Base-by-base conservation (phyloP, 2,888 invertebrate species). In the Drosophila aldrichi region DNA sequence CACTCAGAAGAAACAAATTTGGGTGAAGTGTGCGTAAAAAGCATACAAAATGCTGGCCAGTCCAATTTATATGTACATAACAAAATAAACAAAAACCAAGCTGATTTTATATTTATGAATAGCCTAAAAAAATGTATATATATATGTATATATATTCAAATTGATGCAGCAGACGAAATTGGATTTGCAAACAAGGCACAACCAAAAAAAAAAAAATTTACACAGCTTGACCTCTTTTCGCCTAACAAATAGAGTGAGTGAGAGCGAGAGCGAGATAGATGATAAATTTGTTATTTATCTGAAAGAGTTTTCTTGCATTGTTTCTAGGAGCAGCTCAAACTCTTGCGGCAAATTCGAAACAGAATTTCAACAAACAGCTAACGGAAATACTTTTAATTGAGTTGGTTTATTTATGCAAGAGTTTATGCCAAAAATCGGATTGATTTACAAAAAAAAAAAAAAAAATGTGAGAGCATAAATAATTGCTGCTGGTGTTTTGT, bases 81-180 rank as follows among this genome's bases (percentile, higher is more conserved):
- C 44, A 66, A 58, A 67, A 60, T 56, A 49, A 63, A 79, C 65
- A 73, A 72, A 71, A 54, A 64, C 59, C 34, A 36, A 52, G 49
- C 74, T 69, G 67, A 72, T 81, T 72, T 78, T 64, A 79, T 88
- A 82, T 82, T 82, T 88, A 82, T 88, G 86, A 70, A 56, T 41
- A n/a, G 51, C 62, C 67, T 25, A 38, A 77, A 69, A 75, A 36
- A 14, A 14, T 36, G 14, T 36, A 36, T 36, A 2, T 36, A 36
- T 14, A 36, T 14, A 36, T 43, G 34, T 56, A 16, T 25, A 58
- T 38, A 66, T 79, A 88, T 82, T 72, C 66, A 85, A 70, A 78
- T 87, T 61, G 70, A 70, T 64, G 76, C 65, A 70, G 59, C 36
- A 55, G 22, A 34, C 48, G 62, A 75, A 77, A 77, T 69, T 71